Conservation (phyloP, 2,888 invertebrate species). For the Tenthredo distinguenda region DNA sequence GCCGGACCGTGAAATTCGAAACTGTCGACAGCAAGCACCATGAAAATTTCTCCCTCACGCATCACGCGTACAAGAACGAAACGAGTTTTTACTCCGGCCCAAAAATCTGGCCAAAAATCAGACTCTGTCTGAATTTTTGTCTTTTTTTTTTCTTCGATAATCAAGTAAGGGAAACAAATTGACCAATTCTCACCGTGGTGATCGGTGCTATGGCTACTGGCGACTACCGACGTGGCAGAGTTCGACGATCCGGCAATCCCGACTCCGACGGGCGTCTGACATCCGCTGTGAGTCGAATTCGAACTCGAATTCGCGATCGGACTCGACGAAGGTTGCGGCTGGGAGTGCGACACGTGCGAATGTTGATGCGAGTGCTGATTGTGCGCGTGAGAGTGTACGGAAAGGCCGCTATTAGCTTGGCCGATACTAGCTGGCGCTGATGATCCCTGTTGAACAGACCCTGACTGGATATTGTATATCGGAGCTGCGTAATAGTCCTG, state of each 20-base stretch:
- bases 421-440: neutral
- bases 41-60: slow-evolving; percentile 3
- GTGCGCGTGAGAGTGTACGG: neutral
- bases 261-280: slow-evolving; percentile 68
- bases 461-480: slow-evolving; percentile 23
- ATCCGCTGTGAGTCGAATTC: slow-evolving; percentile 69
- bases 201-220: slow-evolving; percentile 60
- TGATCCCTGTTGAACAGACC: slow-evolving; percentile 22
- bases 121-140: neutral
- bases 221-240: slow-evolving; percentile 10
- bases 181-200: slow-evolving; percentile 67
- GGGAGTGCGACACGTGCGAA: slow-evolving; percentile 51
- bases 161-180: neutral
- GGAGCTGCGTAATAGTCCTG: slow-evolving; percentile 44
- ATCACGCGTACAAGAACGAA: neutral
- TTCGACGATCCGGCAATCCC: slow-evolving; percentile 19
- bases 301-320: slow-evolving; percentile 63
- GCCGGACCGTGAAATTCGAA: slow-evolving; percentile 69
- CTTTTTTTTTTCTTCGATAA: neutral
- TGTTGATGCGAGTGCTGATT: slow-evolving; percentile 12
- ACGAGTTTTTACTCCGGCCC: neutral
- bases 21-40: slow-evolving; percentile 59
- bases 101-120: neutral
- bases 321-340: slow-evolving; percentile 67
- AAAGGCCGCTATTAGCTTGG: neutral